These are phyloP conservation scores for Exaiptasia diaphana DNA, from an alignment of 64 coral and sea anemone species.

Conservation along the genomic window DNA sequence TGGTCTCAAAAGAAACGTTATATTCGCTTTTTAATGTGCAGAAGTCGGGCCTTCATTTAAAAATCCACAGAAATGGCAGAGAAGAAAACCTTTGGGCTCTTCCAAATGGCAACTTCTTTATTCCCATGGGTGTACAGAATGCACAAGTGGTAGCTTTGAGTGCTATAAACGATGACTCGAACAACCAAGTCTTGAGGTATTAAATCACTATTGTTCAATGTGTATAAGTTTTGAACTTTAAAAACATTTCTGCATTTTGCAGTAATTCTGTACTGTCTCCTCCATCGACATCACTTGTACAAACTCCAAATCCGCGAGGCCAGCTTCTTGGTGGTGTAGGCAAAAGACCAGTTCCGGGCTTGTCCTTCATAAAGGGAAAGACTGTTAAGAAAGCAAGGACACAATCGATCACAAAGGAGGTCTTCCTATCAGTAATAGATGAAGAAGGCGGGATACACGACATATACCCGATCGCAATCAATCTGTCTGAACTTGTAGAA, in stretches of 20 bases:
- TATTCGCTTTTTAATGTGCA: constrained; percentile 4
- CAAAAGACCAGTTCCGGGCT: constrained; percentile 14
- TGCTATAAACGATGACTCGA: no score
- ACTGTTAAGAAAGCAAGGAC: not conserved
- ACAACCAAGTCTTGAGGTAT: no score
- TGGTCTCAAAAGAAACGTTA: not conserved
- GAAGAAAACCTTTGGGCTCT: not conserved
- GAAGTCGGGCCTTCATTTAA: not conserved
- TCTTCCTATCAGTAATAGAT: not conserved
- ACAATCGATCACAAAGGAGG: constrained; percentile 8
- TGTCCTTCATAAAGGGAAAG: constrained; percentile 2
- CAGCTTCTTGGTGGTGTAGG: no score
- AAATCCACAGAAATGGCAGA: constrained; percentile 7
- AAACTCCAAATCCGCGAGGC: no score
- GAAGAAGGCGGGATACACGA: constrained; percentile 5
- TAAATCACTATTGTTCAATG: no score
- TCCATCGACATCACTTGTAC: no score
- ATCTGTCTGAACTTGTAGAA: constrained; percentile 13
- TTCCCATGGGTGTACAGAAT: no score
- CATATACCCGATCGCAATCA: constrained; percentile 32
- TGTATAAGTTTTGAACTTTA: no score
- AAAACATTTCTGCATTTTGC: no score
- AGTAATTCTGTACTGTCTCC: no score
- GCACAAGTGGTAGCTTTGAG: no score
- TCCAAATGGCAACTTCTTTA: not conserved